phyloP scores from a whole-genome alignment of 2,113 vertebrate species.

The Tragelaphus scriptus region DNA sequence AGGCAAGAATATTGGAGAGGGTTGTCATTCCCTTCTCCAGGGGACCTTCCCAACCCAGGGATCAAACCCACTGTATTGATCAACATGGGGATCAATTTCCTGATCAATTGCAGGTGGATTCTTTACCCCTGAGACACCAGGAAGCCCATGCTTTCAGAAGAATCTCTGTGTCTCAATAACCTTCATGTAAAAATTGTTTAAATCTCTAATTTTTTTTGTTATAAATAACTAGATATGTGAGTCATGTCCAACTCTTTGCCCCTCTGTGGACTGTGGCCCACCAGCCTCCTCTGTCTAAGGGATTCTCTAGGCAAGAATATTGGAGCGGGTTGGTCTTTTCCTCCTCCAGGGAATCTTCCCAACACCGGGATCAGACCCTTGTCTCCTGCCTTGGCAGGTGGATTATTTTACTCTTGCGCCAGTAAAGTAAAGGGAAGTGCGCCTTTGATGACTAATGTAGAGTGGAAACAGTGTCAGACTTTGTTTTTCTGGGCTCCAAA shows the following conservation, averaged over 20 bases:
- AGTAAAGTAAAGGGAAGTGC: too few species aligned
- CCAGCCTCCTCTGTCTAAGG: neutral
- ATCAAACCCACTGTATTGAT: neutral
- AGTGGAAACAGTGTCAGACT: too few species aligned
- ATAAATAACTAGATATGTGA: neutral
- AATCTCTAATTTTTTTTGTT: neutral
- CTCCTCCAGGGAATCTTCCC: neutral
- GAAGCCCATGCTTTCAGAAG: neutral
- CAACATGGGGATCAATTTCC: neutral
- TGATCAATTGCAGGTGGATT: neutral
- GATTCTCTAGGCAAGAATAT: neutral
- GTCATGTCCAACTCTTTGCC: neutral
- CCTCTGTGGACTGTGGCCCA: neutral
- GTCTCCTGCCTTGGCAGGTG: neutral
- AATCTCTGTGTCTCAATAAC: neutral
- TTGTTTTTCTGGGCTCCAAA: too few species aligned
- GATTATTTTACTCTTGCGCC: neutral
- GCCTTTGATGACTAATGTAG: neutral
- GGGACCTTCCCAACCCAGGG: neutral
- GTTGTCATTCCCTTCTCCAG: neutral
- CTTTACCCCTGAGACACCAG: neutral
- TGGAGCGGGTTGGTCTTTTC: neutral
- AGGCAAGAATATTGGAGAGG: neutral
- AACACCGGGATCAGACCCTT: neutral
- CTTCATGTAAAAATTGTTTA: neutral